Evolutionary conservation across 2,888 invertebrate species (phyloP), one percentile per base, ranked within the genome.

Genomic region (Rotaria magnacalcarata): DNA sequence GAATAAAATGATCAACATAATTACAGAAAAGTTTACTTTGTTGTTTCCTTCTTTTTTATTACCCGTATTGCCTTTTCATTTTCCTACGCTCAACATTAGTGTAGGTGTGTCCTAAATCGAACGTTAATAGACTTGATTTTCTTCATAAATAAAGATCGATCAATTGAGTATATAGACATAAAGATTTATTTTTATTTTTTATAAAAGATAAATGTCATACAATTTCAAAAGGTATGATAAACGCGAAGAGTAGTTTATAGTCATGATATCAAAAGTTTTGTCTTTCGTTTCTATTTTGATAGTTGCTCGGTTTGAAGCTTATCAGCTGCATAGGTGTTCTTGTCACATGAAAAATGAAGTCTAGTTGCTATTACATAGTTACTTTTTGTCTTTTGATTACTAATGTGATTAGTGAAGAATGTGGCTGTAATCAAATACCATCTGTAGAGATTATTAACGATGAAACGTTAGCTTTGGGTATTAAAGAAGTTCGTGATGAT

Each of bases 371-470:
- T 34, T 27, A 5, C 0, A 34, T 19, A 67, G 34, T 67, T 19
- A 34, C 34, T 16, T 34, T 16, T 34, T 67, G 34, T 27, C 7
- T 34, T 14, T 67, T 67, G 5, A 34, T 80, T 80, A 0, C 11
- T 11, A 7, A 47, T 47, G 24, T 47, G 24, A 24, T n/a, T 47
- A n/a, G 80, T 80, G 24, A 80, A 80, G 43, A 43, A 80, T 80
- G 80, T 80, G 47, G 47, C 5, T 80, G 80, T 80, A 80, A 80
- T 80, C 7, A 47, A 43, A 47, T 80, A 43, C 47, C 80, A 80
- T 47, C 43, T 2, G 7, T 80, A 24, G 47, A 80, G 34, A 47
- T 80, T 6, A 24, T 47, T 80, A 47, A 80, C 19, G 47, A 80
- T n/a, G 80, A 80, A 24, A 8, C 24, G n/a, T 43, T 80, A 47